Percentiles rank a stretch among this genome's conserved stretches.
These are phyloP conservation scores for Atractosteus spatula DNA, from an alignment of 2,113 vertebrate genomes.

Conservation along the genomic window DNA sequence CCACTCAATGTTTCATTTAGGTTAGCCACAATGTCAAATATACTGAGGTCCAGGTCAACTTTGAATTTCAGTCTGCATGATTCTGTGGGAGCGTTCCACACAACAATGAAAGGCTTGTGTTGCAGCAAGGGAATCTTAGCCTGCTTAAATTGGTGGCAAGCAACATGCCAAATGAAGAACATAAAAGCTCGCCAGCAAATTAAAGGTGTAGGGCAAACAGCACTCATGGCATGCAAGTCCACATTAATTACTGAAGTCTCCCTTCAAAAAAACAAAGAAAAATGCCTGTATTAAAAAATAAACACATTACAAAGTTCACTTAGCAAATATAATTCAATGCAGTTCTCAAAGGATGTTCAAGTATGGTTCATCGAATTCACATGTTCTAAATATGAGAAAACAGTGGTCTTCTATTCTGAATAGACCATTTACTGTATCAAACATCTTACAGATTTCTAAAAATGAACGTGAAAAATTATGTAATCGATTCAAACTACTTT, in stretches of 20 bases:
- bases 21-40: constrained; percentile 84
- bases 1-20: constrained; percentile 81
- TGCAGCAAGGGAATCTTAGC: constrained; percentile 63
- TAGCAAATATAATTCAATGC: constrained; percentile 46
- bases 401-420: constrained; percentile 43
- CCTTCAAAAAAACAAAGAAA: constrained; percentile 14
- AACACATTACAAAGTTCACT: constrained; percentile 41
- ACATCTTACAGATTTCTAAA: no score
- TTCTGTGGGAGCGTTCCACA: constrained; percentile 84
- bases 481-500: no score
- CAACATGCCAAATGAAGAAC: constrained; percentile 25
- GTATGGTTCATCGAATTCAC: constrained; percentile 35
- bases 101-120: constrained; percentile 75
- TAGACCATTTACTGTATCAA: neutral
- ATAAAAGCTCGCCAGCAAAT: constrained; percentile 32
- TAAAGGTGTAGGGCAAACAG: constrained; percentile 8
- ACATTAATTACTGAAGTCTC: constrained; percentile 45
- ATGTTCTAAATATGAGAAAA: constrained; percentile 54
- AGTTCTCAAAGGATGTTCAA: constrained; percentile 28
- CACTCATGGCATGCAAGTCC: constrained; percentile 47
- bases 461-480: no score
- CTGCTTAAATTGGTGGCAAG: constrained; percentile 50
- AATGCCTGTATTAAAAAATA: constrained; percentile 31
- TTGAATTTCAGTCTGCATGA: constrained; percentile 77
- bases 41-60: constrained; percentile 78